Conservation (phyloP, 2,113 vertebrate genomes). For the Eudyptes chrysolophus region DNA sequence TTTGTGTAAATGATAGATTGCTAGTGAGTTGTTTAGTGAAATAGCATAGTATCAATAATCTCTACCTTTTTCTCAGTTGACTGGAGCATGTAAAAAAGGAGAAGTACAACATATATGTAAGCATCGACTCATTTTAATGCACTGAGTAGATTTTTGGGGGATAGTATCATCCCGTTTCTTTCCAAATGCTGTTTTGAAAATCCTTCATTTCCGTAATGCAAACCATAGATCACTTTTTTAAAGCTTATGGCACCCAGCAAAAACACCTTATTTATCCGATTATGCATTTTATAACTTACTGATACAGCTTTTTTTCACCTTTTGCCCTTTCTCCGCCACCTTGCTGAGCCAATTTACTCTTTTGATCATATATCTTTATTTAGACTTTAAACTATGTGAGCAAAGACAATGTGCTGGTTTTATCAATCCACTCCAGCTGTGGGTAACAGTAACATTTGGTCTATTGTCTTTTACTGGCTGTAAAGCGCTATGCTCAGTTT, state of each 20-base stretch:
- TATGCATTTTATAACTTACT: neutral
- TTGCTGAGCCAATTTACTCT: slow-evolving; percentile 9
- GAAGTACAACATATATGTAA: neutral
- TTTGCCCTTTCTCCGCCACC: slow-evolving; percentile 19
- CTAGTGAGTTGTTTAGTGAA: neutral
- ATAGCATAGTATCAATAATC: neutral
- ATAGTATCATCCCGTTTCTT: neutral
- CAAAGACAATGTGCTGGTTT: slow-evolving; percentile 34
- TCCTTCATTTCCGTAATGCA: neutral
- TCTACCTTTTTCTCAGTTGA: neutral
- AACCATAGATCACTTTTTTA: neutral
- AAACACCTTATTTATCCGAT: neutral
- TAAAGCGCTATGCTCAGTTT: slow-evolving; percentile 20
- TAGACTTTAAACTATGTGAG: slow-evolving; percentile 31
- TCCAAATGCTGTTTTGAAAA: neutral
- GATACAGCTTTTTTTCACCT: neutral
- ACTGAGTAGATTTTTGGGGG: neutral
- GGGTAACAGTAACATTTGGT: slow-evolving; percentile 42
- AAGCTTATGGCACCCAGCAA: neutral
- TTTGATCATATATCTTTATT: slow-evolving; percentile 47
- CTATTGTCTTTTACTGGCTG: slow-evolving; percentile 55
- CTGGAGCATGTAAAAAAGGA: neutral
- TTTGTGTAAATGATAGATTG: neutral
- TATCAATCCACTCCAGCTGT: slow-evolving; percentile 45
- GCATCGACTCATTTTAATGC: neutral